Conservation (phyloP, 2,888 invertebrate genomes). For the Pycnomerus fuliginosus region DNA sequence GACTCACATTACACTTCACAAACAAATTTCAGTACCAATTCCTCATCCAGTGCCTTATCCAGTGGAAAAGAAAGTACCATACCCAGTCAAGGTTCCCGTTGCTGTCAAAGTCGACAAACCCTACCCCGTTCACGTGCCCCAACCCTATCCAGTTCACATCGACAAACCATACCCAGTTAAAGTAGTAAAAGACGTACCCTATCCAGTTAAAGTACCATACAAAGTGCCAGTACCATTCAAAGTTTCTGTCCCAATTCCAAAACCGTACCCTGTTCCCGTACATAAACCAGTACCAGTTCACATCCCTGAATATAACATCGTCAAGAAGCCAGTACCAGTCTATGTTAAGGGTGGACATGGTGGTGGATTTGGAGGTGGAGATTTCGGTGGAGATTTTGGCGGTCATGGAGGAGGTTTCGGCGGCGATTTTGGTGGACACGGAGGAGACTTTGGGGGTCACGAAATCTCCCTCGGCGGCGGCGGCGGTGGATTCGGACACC, state of each 20-base stretch:
- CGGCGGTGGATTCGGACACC: neutral
- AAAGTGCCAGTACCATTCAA: conserved; percentile 40
- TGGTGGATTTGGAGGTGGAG: conserved; percentile 18
- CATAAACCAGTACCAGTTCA: conserved; percentile 52
- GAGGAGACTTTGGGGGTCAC: conserved; percentile 10
- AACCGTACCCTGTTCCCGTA: conserved; percentile 48
- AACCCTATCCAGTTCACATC: conserved; percentile 59
- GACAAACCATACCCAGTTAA: conserved; percentile 53
- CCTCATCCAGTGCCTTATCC: conserved; percentile 22
- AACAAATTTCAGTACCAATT: conserved; percentile 27
- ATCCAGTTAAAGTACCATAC: conserved; percentile 48
- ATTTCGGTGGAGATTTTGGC: conserved; percentile 13
- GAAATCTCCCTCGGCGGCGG: conserved; percentile 1
- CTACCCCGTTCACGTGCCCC: conserved; percentile 62
- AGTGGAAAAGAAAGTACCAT: conserved; percentile 33
- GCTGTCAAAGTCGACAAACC: conserved; percentile 54
- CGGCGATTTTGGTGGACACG: conserved; percentile 29
- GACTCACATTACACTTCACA: conserved; percentile 16
- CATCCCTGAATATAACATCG: conserved; percentile 55
- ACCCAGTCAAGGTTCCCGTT: conserved; percentile 51
- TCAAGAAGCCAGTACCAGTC: conserved; percentile 57
- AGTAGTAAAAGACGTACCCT: conserved; percentile 49
- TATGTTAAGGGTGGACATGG: conserved; percentile 40
- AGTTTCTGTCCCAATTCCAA: conserved; percentile 40
- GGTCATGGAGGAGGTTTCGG: conserved; percentile 29